Base-by-base conservation (phyloP, 2,888 invertebrate genomes). In the Sceliomorpha sp. region DNA sequence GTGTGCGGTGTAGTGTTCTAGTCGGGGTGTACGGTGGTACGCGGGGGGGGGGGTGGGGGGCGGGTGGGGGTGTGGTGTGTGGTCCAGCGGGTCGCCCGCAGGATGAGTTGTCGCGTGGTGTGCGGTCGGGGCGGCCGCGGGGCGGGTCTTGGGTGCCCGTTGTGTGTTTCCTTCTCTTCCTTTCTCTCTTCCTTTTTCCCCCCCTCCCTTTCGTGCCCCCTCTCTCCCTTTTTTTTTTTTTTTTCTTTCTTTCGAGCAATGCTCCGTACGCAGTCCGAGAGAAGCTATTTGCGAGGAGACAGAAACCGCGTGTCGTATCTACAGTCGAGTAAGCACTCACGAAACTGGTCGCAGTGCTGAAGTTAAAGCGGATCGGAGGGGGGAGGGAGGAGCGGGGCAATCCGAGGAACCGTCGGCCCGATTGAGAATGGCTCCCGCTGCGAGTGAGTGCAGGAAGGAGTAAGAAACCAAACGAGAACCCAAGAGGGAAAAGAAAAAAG, bases 381-480 rank as follows among this genome's bases (percentile, higher is more conserved):
- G 26, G 50, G 40, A 37, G 40, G 7, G 15, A 32, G 45, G 58
- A 29, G 31, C 26, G 14, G 37, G 20, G 29, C 44, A 31, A 58
- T 58, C 58, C 51, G 66, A 59, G 59, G 59, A 66, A 66, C 56
- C 64, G 64, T 45, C 64, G 64, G 66, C 53, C 53, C 66, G 59
- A 67, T 67, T 67, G 66, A 67, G 66, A 67, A 67, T 42, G 67
- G 66, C 51, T 51, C 40, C 53, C 50, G 66, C 66, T 64, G 64
- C 47, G 62, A 39, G 45, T 26, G 44, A 42, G 44, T 17, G 50
- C 36, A 32, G 14, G 48, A 39, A 24, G 48, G 27, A 55, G 55
- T 42, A 36, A 53, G 53, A 42, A 42, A 39, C 39, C 39, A 15
- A 40, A 14, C 14, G 32, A 31, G 26, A 32, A 12, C 6, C 20